Conservation (phyloP, 2,888 invertebrate species). For the Prosopocoilus inquinatus region DNA sequence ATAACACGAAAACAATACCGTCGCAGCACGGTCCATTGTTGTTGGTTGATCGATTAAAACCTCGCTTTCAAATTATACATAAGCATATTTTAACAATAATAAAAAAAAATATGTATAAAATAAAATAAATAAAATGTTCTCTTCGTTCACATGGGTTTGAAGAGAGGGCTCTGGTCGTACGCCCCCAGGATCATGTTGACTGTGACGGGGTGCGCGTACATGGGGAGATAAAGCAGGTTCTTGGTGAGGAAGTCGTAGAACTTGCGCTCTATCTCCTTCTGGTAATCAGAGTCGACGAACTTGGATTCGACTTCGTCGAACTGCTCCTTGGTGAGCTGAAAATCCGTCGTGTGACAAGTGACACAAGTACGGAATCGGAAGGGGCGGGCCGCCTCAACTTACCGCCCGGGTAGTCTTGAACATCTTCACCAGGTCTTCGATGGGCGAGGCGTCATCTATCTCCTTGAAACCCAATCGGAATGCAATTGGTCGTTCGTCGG, state of each 20-base stretch:
- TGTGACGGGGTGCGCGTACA: slow-evolving; percentile 46
- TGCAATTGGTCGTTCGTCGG: not conserved
- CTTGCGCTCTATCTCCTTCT: slow-evolving; percentile 37
- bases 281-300: slow-evolving; percentile 36
- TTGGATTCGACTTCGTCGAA: slow-evolving; percentile 34
- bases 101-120: slow-evolving; percentile 11
- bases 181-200: slow-evolving; percentile 39
- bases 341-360: no score
- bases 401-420: slow-evolving; percentile 40
- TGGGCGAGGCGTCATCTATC: slow-evolving; percentile 30
- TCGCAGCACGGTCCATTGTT: not conserved
- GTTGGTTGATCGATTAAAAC: not conserved
- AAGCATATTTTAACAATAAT: slow-evolving; percentile 1
- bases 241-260: slow-evolving; percentile 42
- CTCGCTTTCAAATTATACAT: slow-evolving; percentile 1
- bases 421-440: slow-evolving; percentile 35
- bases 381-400: slow-evolving; percentile 16
- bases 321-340: slow-evolving; percentile 35
- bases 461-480: slow-evolving; percentile 26
- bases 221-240: slow-evolving; percentile 40
- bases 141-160: slow-evolving; percentile 27
- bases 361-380: no score
- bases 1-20: not conserved
- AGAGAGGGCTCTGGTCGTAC: slow-evolving; percentile 42
- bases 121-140: slow-evolving; percentile 18